Evolutionary conservation across 2,113 vertebrate genomes (phyloP).

Genomic region (Semnornis frantzii): DNA sequence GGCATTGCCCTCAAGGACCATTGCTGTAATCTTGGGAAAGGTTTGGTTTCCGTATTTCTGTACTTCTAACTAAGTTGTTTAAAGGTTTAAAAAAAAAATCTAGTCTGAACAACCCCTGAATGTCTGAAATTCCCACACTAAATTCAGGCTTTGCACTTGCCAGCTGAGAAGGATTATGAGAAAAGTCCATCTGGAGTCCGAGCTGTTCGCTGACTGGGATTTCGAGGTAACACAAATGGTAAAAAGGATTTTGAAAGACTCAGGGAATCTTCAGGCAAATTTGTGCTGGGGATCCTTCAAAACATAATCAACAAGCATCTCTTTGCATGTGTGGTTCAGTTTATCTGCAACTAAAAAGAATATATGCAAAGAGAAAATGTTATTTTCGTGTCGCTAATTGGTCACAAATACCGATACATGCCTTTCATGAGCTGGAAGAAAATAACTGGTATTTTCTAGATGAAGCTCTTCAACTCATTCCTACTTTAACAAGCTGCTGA

Average conservation of each 20-base stretch:
- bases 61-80: rapidly evolving
- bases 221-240: neutral
- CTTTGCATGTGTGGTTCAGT: neutral
- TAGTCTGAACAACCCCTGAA: neutral
- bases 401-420: neutral
- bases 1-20: neutral
- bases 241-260: neutral
- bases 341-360: neutral
- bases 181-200: neutral
- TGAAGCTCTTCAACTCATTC: neutral
- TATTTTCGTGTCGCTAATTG: neutral
- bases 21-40: neutral
- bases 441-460: neutral
- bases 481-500: neutral
- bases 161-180: neutral
- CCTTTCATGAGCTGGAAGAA: neutral
- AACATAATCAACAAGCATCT: neutral
- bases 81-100: neutral
- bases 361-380: neutral
- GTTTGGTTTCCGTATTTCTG: neutral
- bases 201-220: neutral
- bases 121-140: neutral
- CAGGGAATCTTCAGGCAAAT: neutral
- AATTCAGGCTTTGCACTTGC: neutral
- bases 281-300: neutral